These are phyloP conservation scores for Tuberolachnus salignus DNA, from an alignment of 2,888 invertebrate species.

Conservation along the genomic window DNA sequence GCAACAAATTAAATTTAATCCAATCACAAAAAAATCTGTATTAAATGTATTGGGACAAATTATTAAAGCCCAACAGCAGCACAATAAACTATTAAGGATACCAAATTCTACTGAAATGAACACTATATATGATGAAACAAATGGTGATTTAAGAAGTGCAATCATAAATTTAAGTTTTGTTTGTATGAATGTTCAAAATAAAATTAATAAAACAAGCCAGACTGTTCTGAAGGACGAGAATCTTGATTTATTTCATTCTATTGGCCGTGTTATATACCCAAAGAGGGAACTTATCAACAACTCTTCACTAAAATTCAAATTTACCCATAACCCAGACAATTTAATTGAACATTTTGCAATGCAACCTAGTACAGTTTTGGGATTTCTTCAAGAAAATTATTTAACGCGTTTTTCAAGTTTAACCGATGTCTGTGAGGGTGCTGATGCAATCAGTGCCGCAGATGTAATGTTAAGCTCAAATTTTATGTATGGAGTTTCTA, in stretches of 20 bases:
- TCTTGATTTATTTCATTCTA: slow-evolving; percentile 55
- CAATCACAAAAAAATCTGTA: slow-evolving; percentile 53
- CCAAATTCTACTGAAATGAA: slow-evolving; percentile 51
- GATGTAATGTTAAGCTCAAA: slow-evolving; percentile 68
- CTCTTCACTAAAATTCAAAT: slow-evolving; percentile 58
- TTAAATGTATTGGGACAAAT: slow-evolving; percentile 53
- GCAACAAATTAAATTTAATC: slow-evolving; percentile 56
- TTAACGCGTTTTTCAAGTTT: slow-evolving; percentile 61
- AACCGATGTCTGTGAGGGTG: slow-evolving; percentile 69
- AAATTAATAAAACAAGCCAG: slow-evolving; percentile 14
- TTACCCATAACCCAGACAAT: slow-evolving; percentile 71
- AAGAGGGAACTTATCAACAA: slow-evolving; percentile 39
- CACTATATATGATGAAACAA: slow-evolving; percentile 53
- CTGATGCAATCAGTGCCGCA: slow-evolving; percentile 73
- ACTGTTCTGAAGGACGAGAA: slow-evolving; percentile 14
- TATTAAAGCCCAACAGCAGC: slow-evolving; percentile 52
- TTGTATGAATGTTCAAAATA: slow-evolving; percentile 37
- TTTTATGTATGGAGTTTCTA: slow-evolving; percentile 27
- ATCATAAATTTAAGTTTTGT: slow-evolving; percentile 57
- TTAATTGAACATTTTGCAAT: slow-evolving; percentile 72
- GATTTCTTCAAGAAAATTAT: slow-evolving; percentile 78
- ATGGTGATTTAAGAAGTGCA: slow-evolving; percentile 57
- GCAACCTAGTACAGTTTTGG: slow-evolving; percentile 71
- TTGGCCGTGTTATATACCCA: slow-evolving; percentile 58
- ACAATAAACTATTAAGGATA: slow-evolving; percentile 28